Base-by-base conservation (phyloP, 1,140 invertebrate species). In the Zaprionus ornatus region DNA sequence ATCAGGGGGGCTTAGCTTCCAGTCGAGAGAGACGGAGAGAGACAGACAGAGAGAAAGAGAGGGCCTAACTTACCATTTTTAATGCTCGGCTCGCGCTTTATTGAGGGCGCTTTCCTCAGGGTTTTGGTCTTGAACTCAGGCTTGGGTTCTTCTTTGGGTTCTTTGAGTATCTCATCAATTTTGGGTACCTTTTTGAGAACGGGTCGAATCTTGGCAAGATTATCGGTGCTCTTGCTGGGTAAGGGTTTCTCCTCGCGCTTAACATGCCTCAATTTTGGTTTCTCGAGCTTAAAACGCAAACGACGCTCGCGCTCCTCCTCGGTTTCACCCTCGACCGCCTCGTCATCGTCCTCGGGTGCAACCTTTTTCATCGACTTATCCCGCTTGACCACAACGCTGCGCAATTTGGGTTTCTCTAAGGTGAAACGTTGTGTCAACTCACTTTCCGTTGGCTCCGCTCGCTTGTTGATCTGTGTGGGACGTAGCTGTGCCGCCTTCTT, bases 41-140 rank as follows among this genome's bases (percentile, higher is more conserved):
- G 57, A 42, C 37, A 23, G 55, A n/a, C 25, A 23, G 61, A 17
- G 25, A 60, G 45, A 35, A 25, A 54, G 29, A 25, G 25, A 68
- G 63, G 59, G 54, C 65, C 35, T n/a, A 42, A 92, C 91, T 92
- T 85, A 92, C 91, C 91, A 62, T 81, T 86, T 62, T 91, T 91
- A 35, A 83, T 91, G 83, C 90, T 91, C 57, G 63, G 69, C 68
- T 91, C 90, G 55, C 90, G 90, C 50, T 91, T 91, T 21, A 92
- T 88, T 54, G 91, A 90, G 45, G 87, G 84, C 57, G 91, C 80
- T 87, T 92, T 92, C 59, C 91, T 80, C 66, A 92, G 83, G 71
- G 84, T 88, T 69, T 92, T 92, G 72, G 91, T 91, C 76, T 91
- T 91, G 59, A 92, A 92, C 69, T 92, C 91, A 37, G 91, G 91